phyloP scores from a whole-genome alignment of 2,888 invertebrate species.

The Mechanitis messenoides region DNA sequence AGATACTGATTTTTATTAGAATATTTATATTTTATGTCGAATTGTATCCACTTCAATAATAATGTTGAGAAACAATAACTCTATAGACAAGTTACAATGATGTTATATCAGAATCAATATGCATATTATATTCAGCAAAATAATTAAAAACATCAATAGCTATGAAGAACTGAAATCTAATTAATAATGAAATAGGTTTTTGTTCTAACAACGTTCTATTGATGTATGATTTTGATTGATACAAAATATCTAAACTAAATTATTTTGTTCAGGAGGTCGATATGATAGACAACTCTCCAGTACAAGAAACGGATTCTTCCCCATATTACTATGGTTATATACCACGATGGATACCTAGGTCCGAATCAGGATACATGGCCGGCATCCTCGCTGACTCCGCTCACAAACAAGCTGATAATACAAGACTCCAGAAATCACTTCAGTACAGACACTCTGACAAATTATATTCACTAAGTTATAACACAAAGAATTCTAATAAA shows the following conservation, averaged over 20 bases:
- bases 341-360: background rate
- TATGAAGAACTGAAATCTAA: too few relatives aligned
- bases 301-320: background rate
- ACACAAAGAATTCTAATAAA: background rate
- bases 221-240: background rate
- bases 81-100: too few relatives aligned
- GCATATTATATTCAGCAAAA: too few relatives aligned
- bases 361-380: background rate
- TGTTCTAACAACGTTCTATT: background rate
- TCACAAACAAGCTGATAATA: background rate
- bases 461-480: background rate
- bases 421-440: too few relatives aligned
- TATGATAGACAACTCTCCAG: background rate
- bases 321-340: background rate
- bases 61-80: too few relatives aligned
- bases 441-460: too few relatives aligned
- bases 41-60: too few relatives aligned
- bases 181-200: too few relatives aligned
- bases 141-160: too few relatives aligned
- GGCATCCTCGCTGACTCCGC: slow-evolving; percentile 2
- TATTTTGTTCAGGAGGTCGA: background rate
- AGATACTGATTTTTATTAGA: too few relatives aligned
- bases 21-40: too few relatives aligned
- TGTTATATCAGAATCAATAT: too few relatives aligned
- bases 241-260: background rate